Evolutionary conservation across 2,113 vertebrate genomes (phyloP).

Genomic region (Varanus salvator): DNA sequence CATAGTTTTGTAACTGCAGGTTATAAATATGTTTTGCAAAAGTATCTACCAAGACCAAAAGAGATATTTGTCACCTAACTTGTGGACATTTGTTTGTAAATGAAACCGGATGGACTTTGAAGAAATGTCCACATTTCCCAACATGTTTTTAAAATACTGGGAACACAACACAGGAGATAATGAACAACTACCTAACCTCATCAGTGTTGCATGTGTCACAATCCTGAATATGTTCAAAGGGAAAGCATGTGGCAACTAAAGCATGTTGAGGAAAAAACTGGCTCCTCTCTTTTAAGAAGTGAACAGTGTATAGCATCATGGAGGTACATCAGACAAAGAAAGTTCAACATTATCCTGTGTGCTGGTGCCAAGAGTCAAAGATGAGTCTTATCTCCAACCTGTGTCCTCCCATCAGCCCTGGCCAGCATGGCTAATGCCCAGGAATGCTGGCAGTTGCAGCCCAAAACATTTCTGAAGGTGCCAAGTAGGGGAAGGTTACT

Average conservation of each 20-base stretch:
- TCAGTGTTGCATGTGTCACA: not conserved
- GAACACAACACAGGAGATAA: not conserved
- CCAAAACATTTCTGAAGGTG: too few relatives aligned
- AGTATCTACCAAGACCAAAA: not conserved
- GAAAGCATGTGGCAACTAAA: constrained; percentile 1
- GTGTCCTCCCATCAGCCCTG: too few relatives aligned
- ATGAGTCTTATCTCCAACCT: too few relatives aligned
- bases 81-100: not conserved
- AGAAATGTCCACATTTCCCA: not conserved
- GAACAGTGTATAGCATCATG: not conserved
- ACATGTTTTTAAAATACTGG: constrained; percentile 16
- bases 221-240: constrained; percentile 1
- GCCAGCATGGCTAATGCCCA: too few relatives aligned
- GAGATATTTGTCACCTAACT: not conserved
- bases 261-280: not conserved
- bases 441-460: too few relatives aligned
- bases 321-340: not conserved
- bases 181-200: not conserved
- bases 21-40: constrained; percentile 4
- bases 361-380: not conserved
- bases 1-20: constrained; percentile 30
- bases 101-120: constrained; percentile 21
- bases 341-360: not conserved
- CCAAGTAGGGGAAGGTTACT: too few relatives aligned
- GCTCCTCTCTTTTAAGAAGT: not conserved